Evolutionary conservation across 2,113 vertebrate species (phyloP), one percentile per base, ranked within the genome.

Genomic region (Neotoma lepida): DNA sequence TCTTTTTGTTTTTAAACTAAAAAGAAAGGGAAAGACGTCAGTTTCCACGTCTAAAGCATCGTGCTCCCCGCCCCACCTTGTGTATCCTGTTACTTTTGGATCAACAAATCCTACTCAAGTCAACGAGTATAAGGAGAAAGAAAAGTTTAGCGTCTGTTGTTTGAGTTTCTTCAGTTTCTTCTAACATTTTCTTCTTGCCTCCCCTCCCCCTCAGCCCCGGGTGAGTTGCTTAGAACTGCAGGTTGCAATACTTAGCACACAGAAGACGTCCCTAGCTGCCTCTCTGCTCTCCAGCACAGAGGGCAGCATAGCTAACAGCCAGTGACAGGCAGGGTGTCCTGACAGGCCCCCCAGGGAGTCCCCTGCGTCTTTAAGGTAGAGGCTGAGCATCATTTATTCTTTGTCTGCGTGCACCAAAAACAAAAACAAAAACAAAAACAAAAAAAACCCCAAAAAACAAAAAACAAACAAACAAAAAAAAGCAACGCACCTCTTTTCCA

Each of bases 171-270:
- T 28, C 4, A 41, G 2, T 88, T 30, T 10, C 30, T 70, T 35
- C 2, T 9, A n/a, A 86, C 33, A 56, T 58, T 78, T 14, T 84
- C 28, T 39, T 49, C 20, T 44, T 49, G 9, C n/a, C 54, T 33
- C 58, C 20, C 80, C 24, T 77, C 1, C 58, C 0, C 66, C 33
- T 0, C 33, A 13, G 22, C 63, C 66, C 14, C 66, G 51, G 51
- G 13, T 51, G 51, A 51, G 26, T 20, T 7, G 74, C 33, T 93
- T 96, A 89, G 97, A 98, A 88, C 71, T 78, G 51, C 91, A 41
- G 54, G 15, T 54, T 4, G 0, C 95, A 74, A 56, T 89, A 6
- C 56, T 93, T 95, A 90, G 71, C 74, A 26, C 51, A 2, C 51
- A 4, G 4, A 30, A 54, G 41, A 54, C 4, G 33, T 30, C 2